These are phyloP conservation scores for Strigops habroptila DNA, from an alignment of 2,113 vertebrate genomes.

Conservation along the genomic window DNA sequence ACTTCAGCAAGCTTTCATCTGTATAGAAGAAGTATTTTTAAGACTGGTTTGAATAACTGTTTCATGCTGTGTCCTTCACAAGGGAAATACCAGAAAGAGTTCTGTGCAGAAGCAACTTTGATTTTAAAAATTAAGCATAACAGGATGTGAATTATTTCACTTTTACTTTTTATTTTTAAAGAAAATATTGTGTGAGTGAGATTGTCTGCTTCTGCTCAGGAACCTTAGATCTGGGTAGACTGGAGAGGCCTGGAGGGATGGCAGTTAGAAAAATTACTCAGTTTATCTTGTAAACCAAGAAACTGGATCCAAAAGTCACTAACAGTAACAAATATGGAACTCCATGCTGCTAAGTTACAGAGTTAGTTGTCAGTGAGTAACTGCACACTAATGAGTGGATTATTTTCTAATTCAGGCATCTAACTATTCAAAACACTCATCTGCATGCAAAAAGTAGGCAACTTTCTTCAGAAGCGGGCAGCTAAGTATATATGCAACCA, in stretches of 20 bases:
- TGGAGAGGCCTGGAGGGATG: background rate
- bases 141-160: background rate
- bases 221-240: background rate
- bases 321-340: background rate
- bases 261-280: background rate
- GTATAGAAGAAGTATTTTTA: constrained; percentile 41
- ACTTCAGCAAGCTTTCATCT: constrained; percentile 26
- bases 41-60: constrained; percentile 30
- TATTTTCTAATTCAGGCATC: background rate
- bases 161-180: constrained; percentile 47
- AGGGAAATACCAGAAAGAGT: constrained; percentile 58
- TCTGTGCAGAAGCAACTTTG: constrained; percentile 43
- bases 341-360: background rate
- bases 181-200: constrained; percentile 34
- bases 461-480: background rate
- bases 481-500: background rate
- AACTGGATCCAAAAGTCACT: background rate
- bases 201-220: background rate
- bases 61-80: constrained; percentile 37
- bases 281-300: background rate
- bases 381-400: background rate
- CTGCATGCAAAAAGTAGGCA: background rate
- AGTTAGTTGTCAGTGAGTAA: constrained; percentile 2
- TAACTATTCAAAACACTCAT: background rate
- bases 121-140: constrained; percentile 19